phyloP scores from a whole-genome alignment of 2,113 vertebrate species.

The Corythoichthys haematopterus region DNA sequence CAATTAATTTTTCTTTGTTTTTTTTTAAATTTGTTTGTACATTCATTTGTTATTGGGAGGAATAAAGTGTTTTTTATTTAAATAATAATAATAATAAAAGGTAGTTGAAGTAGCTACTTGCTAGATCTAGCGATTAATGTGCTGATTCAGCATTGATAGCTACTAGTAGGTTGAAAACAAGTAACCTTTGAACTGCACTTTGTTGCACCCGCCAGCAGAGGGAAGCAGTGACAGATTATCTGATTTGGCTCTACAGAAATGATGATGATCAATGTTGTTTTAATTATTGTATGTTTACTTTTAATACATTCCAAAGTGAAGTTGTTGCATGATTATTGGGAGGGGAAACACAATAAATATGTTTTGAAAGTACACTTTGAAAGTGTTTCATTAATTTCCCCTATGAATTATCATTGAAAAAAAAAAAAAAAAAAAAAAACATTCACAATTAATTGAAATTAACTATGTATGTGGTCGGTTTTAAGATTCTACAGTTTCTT shows the following conservation, averaged over 20 bases:
- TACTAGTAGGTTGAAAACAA: background rate
- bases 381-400: background rate
- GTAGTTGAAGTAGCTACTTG: background rate
- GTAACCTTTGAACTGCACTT: background rate
- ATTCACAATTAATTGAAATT: too few species aligned
- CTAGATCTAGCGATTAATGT: background rate
- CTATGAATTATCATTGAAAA: background rate
- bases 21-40: background rate
- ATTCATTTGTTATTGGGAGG: too few species aligned
- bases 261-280: background rate
- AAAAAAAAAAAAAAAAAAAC: background rate
- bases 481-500: too few species aligned
- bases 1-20: background rate
- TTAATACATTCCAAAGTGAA: background rate
- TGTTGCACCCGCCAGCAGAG: conserved; percentile 45
- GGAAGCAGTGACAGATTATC: conserved; percentile 49
- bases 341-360: too few species aligned
- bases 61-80: too few species aligned
- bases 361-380: too few species aligned
- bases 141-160: background rate
- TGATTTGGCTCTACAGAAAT: background rate
- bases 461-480: too few species aligned
- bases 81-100: too few species aligned
- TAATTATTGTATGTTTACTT: background rate
- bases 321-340: too few species aligned